phyloP scores from a whole-genome alignment of 2,888 invertebrate genomes.

The Pseudeuparius sepicola region DNA sequence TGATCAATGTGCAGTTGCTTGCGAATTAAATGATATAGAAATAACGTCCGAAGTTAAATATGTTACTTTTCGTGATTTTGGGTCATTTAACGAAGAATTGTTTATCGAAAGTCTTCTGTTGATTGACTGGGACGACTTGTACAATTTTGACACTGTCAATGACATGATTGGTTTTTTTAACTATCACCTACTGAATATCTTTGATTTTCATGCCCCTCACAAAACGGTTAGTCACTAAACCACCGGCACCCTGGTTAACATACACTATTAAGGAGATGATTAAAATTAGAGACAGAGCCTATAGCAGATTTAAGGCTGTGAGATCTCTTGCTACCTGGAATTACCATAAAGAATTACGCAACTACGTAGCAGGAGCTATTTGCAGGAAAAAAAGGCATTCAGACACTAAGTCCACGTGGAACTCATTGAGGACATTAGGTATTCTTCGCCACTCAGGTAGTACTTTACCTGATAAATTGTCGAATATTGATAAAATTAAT shows the following conservation, averaged over 20 bases:
- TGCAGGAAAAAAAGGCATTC: too few species aligned
- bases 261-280: conserved; percentile 5
- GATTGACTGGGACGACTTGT: conserved; percentile 6
- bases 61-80: background rate
- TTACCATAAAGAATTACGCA: too few species aligned
- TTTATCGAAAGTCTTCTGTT: background rate
- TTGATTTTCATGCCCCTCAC: conserved; percentile 5
- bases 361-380: too few species aligned
- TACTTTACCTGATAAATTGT: too few species aligned
- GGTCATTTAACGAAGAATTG: background rate
- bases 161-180: conserved; percentile 7
- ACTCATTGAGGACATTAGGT: too few species aligned
- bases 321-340: conserved; percentile 1
- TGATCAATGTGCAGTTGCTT: conserved; percentile 5
- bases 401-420: too few species aligned
- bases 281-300: conserved; percentile 6
- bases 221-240: conserved; percentile 9
- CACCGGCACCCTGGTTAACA: conserved; percentile 9
- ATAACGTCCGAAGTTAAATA: conserved; percentile 5
- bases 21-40: conserved; percentile 6
- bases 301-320: conserved; percentile 5
- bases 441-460: too few species aligned
- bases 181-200: conserved; percentile 3
- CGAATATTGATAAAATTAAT: too few species aligned
- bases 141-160: conserved; percentile 1